phyloP scores from a whole-genome alignment of 2,113 vertebrate genomes.

The Sceloporus tristichus region DNA sequence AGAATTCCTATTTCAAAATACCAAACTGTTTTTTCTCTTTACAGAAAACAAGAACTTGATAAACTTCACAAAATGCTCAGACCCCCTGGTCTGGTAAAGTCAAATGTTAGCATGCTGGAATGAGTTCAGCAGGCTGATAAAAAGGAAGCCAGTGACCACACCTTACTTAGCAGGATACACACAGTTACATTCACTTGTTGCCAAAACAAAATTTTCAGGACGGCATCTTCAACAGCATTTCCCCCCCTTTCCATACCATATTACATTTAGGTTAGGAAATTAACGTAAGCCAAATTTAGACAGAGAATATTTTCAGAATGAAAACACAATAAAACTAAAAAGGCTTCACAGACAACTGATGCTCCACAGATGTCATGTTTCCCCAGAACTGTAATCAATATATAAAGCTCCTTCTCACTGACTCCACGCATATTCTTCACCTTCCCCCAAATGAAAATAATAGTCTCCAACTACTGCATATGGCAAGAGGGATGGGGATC shows the following conservation, averaged over 20 bases:
- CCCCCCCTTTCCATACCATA: background rate
- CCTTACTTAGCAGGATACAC: slow-evolving; percentile 58
- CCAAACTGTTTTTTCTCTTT: background rate
- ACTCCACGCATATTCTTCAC: background rate
- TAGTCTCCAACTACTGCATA: background rate
- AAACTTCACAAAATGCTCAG: slow-evolving; percentile 37
- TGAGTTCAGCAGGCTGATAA: slow-evolving; percentile 59
- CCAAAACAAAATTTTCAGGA: background rate
- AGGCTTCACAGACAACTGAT: too few relatives aligned
- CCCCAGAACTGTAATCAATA: background rate
- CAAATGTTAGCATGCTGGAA: slow-evolving; percentile 17
- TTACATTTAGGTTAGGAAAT: background rate
- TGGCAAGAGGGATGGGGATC: background rate
- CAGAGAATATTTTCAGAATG: slow-evolving; percentile 1
- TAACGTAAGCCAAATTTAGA: slow-evolving; percentile 13
- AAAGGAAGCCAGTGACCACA: slow-evolving; percentile 21
- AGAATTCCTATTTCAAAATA: slow-evolving; percentile 18
- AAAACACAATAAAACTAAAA: background rate
- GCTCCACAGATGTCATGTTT: background rate
- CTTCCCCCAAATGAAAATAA: background rate
- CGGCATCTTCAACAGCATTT: background rate
- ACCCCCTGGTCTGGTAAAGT: background rate
- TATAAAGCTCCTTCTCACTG: background rate
- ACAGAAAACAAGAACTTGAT: slow-evolving; percentile 13
- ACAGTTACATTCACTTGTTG: background rate